Evolutionary conservation across 2,888 invertebrate genomes (phyloP).

Genomic region (Didymodactylos carnosus): DNA sequence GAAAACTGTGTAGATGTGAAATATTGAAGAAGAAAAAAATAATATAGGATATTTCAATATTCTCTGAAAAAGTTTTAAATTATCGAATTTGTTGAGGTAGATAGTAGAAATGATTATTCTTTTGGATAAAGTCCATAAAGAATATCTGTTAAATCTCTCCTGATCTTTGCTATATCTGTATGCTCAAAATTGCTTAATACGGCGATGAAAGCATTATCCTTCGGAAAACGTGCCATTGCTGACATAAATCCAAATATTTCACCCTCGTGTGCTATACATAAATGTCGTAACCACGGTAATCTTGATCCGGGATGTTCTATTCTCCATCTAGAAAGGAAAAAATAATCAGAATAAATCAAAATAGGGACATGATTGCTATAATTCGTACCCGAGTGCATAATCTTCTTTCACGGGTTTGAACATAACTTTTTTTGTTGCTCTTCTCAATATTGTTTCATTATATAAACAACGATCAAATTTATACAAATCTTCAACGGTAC

Average conservation of each 20-base stretch:
- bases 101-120: too few relatives aligned
- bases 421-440: neutral
- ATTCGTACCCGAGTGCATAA: conserved; percentile 1
- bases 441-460: neutral
- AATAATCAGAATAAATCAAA: too few relatives aligned
- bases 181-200: neutral
- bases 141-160: neutral
- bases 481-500: neutral
- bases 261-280: neutral
- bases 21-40: too few relatives aligned
- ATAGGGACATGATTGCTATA: too few relatives aligned
- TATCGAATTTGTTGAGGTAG: too few relatives aligned
- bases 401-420: neutral
- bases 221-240: neutral
- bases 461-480: neutral
- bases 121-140: too few relatives aligned
- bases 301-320: too few relatives aligned
- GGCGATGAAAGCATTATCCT: neutral
- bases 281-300: neutral
- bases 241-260: neutral
- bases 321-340: neutral
- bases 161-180: neutral
- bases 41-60: too few relatives aligned
- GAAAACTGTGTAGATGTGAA: too few relatives aligned
- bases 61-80: too few relatives aligned